phyloP scores from a whole-genome alignment of 2,113 vertebrate species.

The Hassar affinis region DNA sequence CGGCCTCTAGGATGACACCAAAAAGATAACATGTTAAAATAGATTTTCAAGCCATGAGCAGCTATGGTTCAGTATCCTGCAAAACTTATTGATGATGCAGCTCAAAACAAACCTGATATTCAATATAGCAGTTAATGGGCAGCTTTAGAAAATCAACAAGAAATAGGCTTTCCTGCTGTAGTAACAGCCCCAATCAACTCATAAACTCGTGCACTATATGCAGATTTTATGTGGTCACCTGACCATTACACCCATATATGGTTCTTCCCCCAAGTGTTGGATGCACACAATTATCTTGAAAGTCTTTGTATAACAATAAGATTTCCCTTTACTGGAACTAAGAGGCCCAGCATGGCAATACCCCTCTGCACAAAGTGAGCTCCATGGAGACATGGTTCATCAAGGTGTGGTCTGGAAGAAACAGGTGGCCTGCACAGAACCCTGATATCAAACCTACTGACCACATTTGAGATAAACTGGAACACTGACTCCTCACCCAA shows the following conservation, averaged over 20 bases:
- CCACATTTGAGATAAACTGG: background rate
- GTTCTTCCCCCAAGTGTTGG: background rate
- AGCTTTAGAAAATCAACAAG: background rate
- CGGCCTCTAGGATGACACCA: slow-evolving; percentile 17
- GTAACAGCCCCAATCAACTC: background rate
- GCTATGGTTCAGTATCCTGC: background rate
- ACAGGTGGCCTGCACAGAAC: background rate
- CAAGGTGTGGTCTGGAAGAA: background rate
- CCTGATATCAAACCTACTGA: background rate
- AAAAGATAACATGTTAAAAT: slow-evolving; percentile 1
- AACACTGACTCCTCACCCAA: background rate
- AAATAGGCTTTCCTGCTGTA: background rate
- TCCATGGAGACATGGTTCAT: background rate
- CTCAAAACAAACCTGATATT: background rate
- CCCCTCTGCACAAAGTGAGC: background rate
- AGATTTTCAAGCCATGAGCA: background rate
- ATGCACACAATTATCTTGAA: background rate
- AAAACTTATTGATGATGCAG: background rate
- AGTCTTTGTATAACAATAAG: background rate
- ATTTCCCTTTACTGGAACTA: background rate
- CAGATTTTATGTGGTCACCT: background rate
- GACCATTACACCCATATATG: background rate
- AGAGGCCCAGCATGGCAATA: background rate
- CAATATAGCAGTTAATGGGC: background rate
- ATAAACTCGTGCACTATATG: background rate